phyloP scores from a whole-genome alignment of 2,888 invertebrate genomes.

The Branchipolynoe longqiensis region DNA sequence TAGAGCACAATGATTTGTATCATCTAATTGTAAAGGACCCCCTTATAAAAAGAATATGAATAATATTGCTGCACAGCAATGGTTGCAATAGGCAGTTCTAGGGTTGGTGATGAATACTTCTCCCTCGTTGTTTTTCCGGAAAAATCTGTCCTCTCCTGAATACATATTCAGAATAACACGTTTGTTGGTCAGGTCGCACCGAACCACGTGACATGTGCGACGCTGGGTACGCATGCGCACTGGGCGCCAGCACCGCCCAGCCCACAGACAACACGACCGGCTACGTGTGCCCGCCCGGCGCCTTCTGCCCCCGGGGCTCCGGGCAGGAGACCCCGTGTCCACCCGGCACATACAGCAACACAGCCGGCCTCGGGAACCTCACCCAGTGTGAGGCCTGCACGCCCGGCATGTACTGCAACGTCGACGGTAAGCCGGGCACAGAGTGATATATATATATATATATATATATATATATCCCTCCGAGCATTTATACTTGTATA shows the following conservation, averaged over 20 bases:
- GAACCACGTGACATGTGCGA: constrained; percentile 76
- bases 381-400: constrained; percentile 76
- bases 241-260: constrained; percentile 72
- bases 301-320: constrained; percentile 77
- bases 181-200: constrained; percentile 72
- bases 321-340: constrained; percentile 77
- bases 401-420: constrained; percentile 76
- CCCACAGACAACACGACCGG: constrained; percentile 77
- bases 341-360: constrained; percentile 77
- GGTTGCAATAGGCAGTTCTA: too few relatives aligned
- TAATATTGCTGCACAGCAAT: too few relatives aligned
- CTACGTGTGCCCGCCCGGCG: constrained; percentile 75
- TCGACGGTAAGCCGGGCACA: constrained; percentile 73
- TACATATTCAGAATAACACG: too few relatives aligned
- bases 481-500: too few relatives aligned
- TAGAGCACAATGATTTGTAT: too few relatives aligned
- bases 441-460: too few relatives aligned
- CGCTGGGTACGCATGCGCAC: constrained; percentile 78
- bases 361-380: constrained; percentile 73
- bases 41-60: too few relatives aligned
- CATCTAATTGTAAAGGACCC: too few relatives aligned
- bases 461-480: too few relatives aligned
- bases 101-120: too few relatives aligned
- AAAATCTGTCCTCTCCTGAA: too few relatives aligned
- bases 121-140: too few relatives aligned